Evolutionary conservation across 1,140 invertebrate genomes (phyloP).

Genomic region (Platyura marginata): DNA sequence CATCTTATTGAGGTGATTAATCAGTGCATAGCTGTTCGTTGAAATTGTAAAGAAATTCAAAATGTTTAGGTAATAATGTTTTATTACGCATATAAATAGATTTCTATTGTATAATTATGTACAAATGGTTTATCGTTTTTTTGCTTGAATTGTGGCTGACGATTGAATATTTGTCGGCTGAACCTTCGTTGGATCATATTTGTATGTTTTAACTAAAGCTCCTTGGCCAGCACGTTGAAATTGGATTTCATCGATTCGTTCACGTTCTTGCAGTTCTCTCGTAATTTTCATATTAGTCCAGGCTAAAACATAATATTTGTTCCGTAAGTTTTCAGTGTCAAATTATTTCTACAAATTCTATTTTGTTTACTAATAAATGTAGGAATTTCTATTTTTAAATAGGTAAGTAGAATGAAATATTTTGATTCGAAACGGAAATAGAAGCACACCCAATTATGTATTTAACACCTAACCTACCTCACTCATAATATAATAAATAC

Average conservation of each 20-base stretch:
- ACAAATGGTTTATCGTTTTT: not conserved
- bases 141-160: not conserved
- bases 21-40: constrained; percentile 48
- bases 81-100: no score
- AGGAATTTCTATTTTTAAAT: no score
- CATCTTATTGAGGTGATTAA: constrained; percentile 87
- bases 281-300: constrained; percentile 70
- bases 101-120: no score
- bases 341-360: no score
- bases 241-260: constrained; percentile 51
- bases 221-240: constrained; percentile 72
- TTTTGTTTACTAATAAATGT: no score
- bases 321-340: no score
- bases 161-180: not conserved
- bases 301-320: constrained; percentile 30
- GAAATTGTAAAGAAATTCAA: no score
- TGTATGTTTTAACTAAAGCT: constrained; percentile 70
- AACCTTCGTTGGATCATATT: constrained; percentile 60
- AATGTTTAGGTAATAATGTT: no score
- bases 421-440: no score
- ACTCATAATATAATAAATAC: no score
- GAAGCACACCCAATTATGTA: no score
- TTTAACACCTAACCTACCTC: no score
- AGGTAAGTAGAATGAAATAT: not conserved
- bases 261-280: constrained; percentile 54